phyloP scores from a whole-genome alignment of 2,888 invertebrate species.

The Rhimphoctona megacephalus region DNA sequence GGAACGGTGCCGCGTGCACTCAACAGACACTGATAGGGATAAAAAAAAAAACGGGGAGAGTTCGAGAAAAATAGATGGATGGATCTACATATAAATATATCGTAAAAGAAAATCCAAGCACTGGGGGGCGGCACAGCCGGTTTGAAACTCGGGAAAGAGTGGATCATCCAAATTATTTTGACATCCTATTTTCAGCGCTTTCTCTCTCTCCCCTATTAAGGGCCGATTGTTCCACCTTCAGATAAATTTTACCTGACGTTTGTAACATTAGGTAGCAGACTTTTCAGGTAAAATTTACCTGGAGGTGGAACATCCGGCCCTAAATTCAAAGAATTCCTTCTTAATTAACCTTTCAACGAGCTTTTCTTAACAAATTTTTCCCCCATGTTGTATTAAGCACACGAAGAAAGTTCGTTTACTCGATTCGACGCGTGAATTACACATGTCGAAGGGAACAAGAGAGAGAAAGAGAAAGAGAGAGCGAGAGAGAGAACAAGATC shows the following conservation, averaged over 20 bases:
- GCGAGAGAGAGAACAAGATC: constrained; percentile 15
- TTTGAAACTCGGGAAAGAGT: neutral
- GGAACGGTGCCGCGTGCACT: constrained; percentile 67
- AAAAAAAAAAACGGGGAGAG: constrained; percentile 11
- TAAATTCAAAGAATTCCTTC: no score
- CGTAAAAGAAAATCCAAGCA: neutral
- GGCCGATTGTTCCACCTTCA: no score
- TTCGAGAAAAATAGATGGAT: constrained; percentile 21
- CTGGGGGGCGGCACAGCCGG: no score
- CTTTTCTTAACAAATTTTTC: neutral
- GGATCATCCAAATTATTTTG: neutral
- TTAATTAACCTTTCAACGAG: neutral
- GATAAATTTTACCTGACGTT: no score
- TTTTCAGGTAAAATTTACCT: no score
- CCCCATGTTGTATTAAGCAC: neutral
- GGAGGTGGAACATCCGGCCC: no score
- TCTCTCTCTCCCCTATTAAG: no score
- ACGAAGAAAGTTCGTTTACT: neutral
- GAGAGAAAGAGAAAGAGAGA: neutral
- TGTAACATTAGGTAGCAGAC: no score
- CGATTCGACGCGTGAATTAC: neutral
- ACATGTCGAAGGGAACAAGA: neutral
- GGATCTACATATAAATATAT: constrained; percentile 21
- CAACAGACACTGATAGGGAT: constrained; percentile 38
- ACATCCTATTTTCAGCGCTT: neutral